Base-by-base conservation (phyloP, 2,113 vertebrate genomes). In the Fulmarus glacialis region DNA sequence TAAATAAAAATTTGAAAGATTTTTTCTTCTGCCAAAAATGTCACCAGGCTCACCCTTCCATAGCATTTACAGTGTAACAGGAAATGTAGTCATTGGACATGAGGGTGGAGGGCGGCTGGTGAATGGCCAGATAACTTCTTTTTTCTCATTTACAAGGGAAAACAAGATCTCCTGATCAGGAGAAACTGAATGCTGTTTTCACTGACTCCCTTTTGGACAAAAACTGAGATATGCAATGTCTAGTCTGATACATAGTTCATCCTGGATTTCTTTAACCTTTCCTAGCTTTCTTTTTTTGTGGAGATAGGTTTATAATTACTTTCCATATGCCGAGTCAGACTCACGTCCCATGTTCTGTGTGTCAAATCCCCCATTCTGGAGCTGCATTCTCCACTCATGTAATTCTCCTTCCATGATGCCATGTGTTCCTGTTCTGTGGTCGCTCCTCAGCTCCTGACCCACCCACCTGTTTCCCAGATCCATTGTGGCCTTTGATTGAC, bases 91-190 rank as follows among this genome's bases (percentile, higher is more conserved):
- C 96, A 96, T 20, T 92, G 90, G 82, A 81, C 55, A 12, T 21
- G 67, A 92, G 95, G 96, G 94, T 95, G 97, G 92, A 97, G 94
- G 56, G 80, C 59, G 75, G 90, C 70, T 97, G 95, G 80, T 55
- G 36, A 60, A 42, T 1, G 4, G 86, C 90, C 90, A 96, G 82
- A 71, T 29, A 15, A 15, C 7, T 92, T 32, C n/a, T 90, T 87
- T 88, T 86, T 75, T 66, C 68, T 96, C 63, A 32, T 84, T 85
- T 93, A 63, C 52, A 86, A 52, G 60, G 53, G 81, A 92, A 95
- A 92, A 81, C 50, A 83, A 95, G 70, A 84, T 74, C n/a, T n/a
- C n/a, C n/a, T n/a, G 63, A 62, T 81, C 13, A 36, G 48, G 58
- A 95, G 78, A 83, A 89, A 77, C 36, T 50, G 53, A 58, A 47